Evolutionary conservation across 2,113 vertebrate genomes (phyloP), one percentile per base, ranked within the genome.

Genomic region (Indicator indicator): DNA sequence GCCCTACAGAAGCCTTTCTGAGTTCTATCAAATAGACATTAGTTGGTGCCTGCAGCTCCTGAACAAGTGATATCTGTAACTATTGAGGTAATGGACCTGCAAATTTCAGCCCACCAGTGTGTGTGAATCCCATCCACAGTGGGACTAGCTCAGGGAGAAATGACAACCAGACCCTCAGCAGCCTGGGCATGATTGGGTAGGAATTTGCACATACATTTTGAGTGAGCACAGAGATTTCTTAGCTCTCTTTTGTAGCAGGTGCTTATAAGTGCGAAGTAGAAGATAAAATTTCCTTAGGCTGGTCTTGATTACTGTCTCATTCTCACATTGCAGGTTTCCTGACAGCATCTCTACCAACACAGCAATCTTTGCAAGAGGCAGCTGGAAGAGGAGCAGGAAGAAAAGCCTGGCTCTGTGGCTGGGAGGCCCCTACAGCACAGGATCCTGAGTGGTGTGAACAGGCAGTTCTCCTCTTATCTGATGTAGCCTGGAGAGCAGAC

Each of bases 401-500:
- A 93, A 69, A 69, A 86, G 67, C 36, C 74, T 5, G 5, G 33
- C 65, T 69, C 54, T 68, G 75, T 0, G 5, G 4, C 82, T 62
- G 48, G 80, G 94, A 91, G 96, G 94, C 91, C 94, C 62, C 88
- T 26, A 40, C 28, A 80, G 58, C 42, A 4, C 59, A 88, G 89
- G 42, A 88, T 96, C 86, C 56, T 92, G 89, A 94, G 84, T 0
- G 1, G 79, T 89, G 83, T 0, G 1, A 95, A 74, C 76, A 80
- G 56, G 85, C 90, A 84, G 77, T 93, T 88, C 80, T 87, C n/a
- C 54, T 72, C 90, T 97, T 96, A 97, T 96, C 96, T 96, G 96
- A 97, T 94, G 54, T 23, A 94, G 84, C 72, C 93, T 65, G 65
- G n/a, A 89, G 50, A 95, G 82, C 81, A 96, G 86, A 96, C 93